Percentiles rank a stretch among this genome's conserved stretches.
Evolutionary conservation across 2,888 invertebrate genomes (phyloP).

Genomic region (Doris montereyensis): DNA sequence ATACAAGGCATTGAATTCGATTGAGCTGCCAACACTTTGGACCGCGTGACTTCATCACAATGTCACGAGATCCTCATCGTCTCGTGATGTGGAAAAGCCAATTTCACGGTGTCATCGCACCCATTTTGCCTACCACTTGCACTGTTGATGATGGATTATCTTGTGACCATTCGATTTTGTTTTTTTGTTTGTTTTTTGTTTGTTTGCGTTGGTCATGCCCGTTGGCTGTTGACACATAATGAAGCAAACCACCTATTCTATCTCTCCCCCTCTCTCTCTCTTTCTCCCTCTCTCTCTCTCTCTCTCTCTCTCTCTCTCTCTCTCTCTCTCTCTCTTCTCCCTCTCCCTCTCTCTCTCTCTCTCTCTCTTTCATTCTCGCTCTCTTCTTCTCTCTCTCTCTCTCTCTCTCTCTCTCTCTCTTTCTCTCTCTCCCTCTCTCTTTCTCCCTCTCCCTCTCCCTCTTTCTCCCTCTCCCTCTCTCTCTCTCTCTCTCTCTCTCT

Average conservation of each 20-base stretch:
- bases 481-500: not conserved
- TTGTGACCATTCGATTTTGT: no score
- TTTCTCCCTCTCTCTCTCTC: not conserved
- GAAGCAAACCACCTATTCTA: not conserved
- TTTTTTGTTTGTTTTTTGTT: no score
- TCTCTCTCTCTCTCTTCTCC: not conserved
- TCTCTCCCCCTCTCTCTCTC: not conserved
- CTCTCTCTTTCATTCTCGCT: conserved; percentile 4
- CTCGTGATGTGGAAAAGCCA: no score
- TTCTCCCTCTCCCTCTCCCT: not conserved
- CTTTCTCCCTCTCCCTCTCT: not conserved
- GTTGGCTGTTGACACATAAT: no score
- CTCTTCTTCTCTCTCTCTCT: not conserved
- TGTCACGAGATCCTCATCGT: no score
- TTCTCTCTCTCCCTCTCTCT: conserved; percentile 8
- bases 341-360: conserved; percentile 10
- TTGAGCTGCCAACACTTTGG: no score
- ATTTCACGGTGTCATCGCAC: no score
- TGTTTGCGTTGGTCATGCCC: no score
- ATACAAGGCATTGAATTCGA: no score
- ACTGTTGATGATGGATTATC: no score
- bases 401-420: not conserved
- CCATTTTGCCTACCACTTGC: no score
- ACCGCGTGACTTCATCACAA: no score
- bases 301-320: conserved; percentile 4